Percentiles rank a stretch among this genome's conserved stretches.
Conservation (phyloP, 2,888 invertebrate genomes). For the Spilosoma lubricipeda region DNA sequence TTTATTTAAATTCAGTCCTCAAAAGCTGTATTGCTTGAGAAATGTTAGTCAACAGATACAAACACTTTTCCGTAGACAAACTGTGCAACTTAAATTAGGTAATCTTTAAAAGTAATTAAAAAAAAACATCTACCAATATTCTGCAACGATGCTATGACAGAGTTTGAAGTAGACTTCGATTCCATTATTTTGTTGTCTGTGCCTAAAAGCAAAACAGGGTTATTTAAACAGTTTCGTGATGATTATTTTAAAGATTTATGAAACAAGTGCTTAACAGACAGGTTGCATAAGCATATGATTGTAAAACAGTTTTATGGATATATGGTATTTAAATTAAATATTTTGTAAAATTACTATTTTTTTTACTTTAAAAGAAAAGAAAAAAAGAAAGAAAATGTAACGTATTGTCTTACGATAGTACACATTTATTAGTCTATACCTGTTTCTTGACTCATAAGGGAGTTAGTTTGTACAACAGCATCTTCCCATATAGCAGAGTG, state of each 20-base stretch:
- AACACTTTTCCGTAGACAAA: not conserved
- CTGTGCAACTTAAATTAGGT: not conserved
- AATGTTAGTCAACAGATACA: not conserved
- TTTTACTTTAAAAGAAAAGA: not conserved
- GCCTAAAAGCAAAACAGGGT: constrained; percentile 66
- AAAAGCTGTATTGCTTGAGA: not conserved
- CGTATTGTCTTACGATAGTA: constrained; percentile 21
- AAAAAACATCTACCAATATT: constrained; percentile 4
- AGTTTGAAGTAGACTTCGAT: constrained; percentile 62
- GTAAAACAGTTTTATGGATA: not conserved
- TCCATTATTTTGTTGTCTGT: constrained; percentile 57
- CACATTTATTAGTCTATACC: constrained; percentile 48
- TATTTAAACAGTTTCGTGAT: constrained; percentile 39
- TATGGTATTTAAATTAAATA: no score
- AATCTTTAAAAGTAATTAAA: not conserved
- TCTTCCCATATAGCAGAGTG: constrained; percentile 63
- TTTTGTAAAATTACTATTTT: not conserved
- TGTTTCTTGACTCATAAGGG: constrained; percentile 60
- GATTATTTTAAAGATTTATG: constrained; percentile 60
- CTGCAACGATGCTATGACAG: constrained; percentile 35
- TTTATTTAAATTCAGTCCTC: not conserved
- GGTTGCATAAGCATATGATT: constrained; percentile 33
- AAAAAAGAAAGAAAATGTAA: no score
- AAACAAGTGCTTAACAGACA: constrained; percentile 51
- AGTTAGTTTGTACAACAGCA: constrained; percentile 65